Percentiles rank a stretch among this genome's conserved stretches.
Conservation (phyloP, 1,140 invertebrate species). For the Camponotus vicinus region DNA sequence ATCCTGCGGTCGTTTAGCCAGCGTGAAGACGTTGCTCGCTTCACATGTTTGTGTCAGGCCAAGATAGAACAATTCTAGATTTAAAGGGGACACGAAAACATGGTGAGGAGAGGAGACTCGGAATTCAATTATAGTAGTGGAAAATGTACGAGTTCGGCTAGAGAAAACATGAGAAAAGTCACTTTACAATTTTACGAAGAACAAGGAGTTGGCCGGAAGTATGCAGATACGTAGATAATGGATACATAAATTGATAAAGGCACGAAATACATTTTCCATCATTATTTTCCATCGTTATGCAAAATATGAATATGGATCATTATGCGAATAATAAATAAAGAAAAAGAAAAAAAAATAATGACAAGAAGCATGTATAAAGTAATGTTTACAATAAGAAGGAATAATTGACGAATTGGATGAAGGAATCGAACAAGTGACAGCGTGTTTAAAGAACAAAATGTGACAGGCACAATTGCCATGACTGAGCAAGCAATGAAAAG, state of each 20-base stretch:
- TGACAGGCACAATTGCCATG: conserved; percentile 25
- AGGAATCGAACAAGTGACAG: conserved; percentile 17
- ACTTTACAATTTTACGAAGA: neutral
- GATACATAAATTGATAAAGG: conserved; percentile 28
- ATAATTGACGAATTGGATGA: neutral
- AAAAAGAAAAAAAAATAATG: neutral
- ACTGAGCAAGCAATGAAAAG: conserved; percentile 6
- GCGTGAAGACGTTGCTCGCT: conserved; percentile 9
- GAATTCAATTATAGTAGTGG: conserved; percentile 2
- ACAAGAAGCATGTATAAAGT: neutral
- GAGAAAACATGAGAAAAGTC: neutral
- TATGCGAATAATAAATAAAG: neutral
- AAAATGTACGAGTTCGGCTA: neutral
- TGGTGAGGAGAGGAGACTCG: neutral
- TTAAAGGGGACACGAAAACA: neutral
- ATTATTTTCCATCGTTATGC: neutral
- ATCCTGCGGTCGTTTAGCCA: conserved; percentile 2
- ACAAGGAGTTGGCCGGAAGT: conserved; percentile 2
- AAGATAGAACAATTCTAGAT: conserved; percentile 10
- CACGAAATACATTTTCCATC: conserved; percentile 16
- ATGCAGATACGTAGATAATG: conserved; percentile 25
- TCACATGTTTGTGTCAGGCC: neutral
- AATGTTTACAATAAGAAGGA: neutral
- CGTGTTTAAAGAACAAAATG: neutral
- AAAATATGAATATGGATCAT: neutral